A percentile compares a stretch with the other conserved stretches of the same genome.
Evolutionary conservation across 2,113 vertebrate species (phyloP).

Genomic region (Phaethon lepturus): DNA sequence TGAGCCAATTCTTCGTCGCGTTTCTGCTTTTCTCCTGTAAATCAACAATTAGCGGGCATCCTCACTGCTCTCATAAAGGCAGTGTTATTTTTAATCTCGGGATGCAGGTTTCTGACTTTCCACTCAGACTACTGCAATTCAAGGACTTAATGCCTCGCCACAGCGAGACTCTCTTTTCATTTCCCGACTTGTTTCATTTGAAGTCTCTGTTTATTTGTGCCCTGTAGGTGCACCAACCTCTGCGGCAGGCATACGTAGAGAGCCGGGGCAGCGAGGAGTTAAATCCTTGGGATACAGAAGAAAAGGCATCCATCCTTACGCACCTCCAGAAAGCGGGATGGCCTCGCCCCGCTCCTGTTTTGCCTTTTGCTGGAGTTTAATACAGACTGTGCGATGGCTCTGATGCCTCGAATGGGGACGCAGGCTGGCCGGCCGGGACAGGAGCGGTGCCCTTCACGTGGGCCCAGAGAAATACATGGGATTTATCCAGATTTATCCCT

Average conservation of each 20-base stretch:
- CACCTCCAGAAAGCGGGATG: background rate
- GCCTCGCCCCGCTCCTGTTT: background rate
- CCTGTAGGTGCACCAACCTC: background rate
- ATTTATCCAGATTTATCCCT: background rate
- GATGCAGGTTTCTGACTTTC: background rate
- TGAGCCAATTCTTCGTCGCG: background rate
- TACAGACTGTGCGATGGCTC: background rate
- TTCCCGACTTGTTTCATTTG: background rate
- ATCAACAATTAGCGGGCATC: background rate
- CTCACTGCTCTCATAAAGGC: background rate
- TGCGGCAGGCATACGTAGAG: fast-evolving
- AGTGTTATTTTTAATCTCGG: background rate
- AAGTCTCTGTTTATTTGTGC: background rate
- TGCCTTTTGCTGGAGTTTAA: background rate
- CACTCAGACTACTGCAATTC: background rate
- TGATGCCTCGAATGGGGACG: background rate
- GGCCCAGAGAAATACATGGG: background rate
- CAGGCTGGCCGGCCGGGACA: background rate
- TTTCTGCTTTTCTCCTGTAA: background rate
- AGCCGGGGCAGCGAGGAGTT: background rate
- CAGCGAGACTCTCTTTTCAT: background rate
- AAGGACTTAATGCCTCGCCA: background rate
- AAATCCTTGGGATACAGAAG: background rate
- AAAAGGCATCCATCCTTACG: background rate
- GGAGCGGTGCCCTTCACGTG: fast-evolving